Conservation (phyloP, 2,113 vertebrate genomes). For the Hemicordylus capensis region DNA sequence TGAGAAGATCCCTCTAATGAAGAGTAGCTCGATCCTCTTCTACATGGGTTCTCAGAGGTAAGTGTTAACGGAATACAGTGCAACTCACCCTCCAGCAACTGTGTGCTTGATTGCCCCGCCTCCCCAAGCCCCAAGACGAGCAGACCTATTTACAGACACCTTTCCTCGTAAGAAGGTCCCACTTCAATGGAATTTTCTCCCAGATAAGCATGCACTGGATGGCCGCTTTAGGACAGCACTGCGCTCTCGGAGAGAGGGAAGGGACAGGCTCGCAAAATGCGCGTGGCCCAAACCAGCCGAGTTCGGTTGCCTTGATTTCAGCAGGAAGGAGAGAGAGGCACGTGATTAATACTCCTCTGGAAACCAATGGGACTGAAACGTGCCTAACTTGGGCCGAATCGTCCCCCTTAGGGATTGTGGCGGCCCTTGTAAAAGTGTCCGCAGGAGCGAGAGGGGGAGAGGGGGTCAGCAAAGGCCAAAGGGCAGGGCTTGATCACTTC, state of each 20-base stretch:
- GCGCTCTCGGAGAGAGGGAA: too few relatives aligned
- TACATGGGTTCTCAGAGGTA: too few relatives aligned
- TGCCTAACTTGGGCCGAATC: background rate
- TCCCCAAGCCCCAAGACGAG: too few relatives aligned
- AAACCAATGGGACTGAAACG: background rate
- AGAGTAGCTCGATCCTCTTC: background rate
- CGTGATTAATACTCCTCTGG: background rate
- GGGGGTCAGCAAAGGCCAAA: background rate
- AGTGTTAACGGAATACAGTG: too few relatives aligned
- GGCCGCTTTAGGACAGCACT: too few relatives aligned
- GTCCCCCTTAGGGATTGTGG: accelerated
- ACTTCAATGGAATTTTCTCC: too few relatives aligned
- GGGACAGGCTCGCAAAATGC: background rate
- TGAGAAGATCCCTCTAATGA: background rate
- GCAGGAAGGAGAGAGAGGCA: background rate
- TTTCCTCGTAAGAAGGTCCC: too few relatives aligned
- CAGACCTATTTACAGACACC: too few relatives aligned
- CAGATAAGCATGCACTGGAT: too few relatives aligned
- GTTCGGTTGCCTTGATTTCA: background rate
- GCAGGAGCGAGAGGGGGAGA: background rate
- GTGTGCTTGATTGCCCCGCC: too few relatives aligned
- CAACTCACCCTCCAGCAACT: too few relatives aligned
- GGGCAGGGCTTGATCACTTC: background rate
- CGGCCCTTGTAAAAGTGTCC: background rate
- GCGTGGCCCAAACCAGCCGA: background rate